Base-by-base conservation (phyloP, 2,888 invertebrate genomes). In the Eupithecia tripunctaria region DNA sequence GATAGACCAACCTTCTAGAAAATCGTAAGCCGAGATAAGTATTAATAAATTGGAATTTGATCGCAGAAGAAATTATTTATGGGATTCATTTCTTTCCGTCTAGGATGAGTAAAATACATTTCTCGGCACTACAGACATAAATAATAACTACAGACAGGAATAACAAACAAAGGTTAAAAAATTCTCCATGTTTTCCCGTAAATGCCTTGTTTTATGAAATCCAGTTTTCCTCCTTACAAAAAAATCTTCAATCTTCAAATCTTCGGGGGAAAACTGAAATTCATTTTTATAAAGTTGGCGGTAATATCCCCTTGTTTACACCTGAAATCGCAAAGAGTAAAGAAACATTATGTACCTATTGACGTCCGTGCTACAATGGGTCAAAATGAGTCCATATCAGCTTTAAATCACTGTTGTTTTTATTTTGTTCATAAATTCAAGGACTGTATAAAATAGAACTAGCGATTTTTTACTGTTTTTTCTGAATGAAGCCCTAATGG, bases 1-100 rank as follows among this genome's bases (percentile, higher is more conserved):
- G 47, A 66, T 47, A 65, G 60, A 38, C 64, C 21, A 38, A 63
- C 25, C 14, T 36, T 25, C 14, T 41, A 64, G 63, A 64, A 64
- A 64, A 64, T 18, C 14, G 29, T 2, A 15, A 60, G 18, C 7
- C 18, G 29, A 29, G 60, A 60, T 60, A 60, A 60, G 60, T 18
- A 29, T 60, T 60, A 18, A 60, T 60, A 60, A 29, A 60, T 18
- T 51, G n/a, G 21, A 51, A 51, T 51, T 51, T 51, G 47, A 51
- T 60, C 60, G 60, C 18, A 60, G 36, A 56, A 25, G 10, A 25
- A 25, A 25, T 56, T 21, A 12, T 56, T 56, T 56, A 25, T 21
- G 25, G 25, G n/a, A 12, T 56, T 56, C 7, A 14, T 56, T 51
- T 56, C 3, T 56, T 56, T 56, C 4, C 1, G 21, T 51, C 21